Base-by-base conservation (phyloP, 1,140 invertebrate genomes). In the Campoletis sonorensis region DNA sequence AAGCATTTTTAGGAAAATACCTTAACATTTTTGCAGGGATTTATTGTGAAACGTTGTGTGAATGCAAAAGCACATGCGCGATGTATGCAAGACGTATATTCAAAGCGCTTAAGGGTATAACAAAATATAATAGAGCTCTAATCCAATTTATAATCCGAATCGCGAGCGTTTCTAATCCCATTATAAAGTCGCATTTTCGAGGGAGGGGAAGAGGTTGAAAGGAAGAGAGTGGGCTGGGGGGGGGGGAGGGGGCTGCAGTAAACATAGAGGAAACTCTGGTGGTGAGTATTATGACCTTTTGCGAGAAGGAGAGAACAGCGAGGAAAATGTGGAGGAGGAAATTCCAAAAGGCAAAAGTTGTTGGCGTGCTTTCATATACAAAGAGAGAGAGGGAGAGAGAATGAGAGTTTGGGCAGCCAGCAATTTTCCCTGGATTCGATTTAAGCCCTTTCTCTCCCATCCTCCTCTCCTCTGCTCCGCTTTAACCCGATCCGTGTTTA, bases 61-160 rank as follows among this genome's bases (percentile, higher is more conserved):
- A 70, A 33, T 33, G 67, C 4, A 80, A 83, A 80, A 67, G 51
- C 49, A 45, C 68, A 49, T 71, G 71, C 33, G 33, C 54, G 37
- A 73, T 54, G n/a, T 54, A 54, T 18, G 33, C 26, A 70, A 70
- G 26, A 51, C 37, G 78, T 18, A 76, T 58, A 81, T 81, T 80
- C 58, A 79, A 30, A 79, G 75, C 58, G 33, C 71, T 83, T 84
- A 81, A 77, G 40, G 71, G 45, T 75, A 77, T 80, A 80, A 83
- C 80, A 49, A 83, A 83, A 80, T 80, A 83, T 83, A 83, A 83
- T 83, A 77, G 73, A 80, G 73, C 73, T 58, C 51, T 86, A 88
- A 86, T 90, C 83, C 84, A 88, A 86, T 86, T 88, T 85, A 86
- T 87, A 88, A 87, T 87, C 84, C 80, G 81, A 84, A 88, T 88